Conservation (phyloP, 2,113 vertebrate species). For the Xerus inauris region DNA sequence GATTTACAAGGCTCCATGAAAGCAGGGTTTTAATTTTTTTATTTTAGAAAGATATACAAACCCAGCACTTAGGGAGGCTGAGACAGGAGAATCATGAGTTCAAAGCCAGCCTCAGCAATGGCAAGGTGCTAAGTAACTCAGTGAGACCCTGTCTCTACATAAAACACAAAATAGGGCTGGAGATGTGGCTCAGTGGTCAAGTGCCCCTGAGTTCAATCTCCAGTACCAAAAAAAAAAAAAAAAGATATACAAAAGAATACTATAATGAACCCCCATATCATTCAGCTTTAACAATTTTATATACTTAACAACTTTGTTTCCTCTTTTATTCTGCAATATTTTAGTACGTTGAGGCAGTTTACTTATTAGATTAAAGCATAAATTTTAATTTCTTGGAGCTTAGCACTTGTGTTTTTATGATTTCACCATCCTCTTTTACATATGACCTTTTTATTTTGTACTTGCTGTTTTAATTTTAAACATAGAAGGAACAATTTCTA, state of each 20-base stretch:
- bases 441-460: slow-evolving; percentile 38
- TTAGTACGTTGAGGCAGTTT: not conserved
- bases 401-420: not conserved
- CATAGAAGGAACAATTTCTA: slow-evolving; percentile 46
- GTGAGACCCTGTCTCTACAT: too few species aligned
- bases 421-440: not conserved
- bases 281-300: not conserved
- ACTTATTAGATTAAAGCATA: too few species aligned
- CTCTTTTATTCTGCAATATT: not conserved
- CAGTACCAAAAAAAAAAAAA: too few species aligned
- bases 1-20: not conserved
- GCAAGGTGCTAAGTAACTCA: too few species aligned
- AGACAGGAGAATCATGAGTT: too few species aligned
- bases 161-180: too few species aligned
- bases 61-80: too few species aligned
- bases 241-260: not conserved
- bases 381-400: not conserved
- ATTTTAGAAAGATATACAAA: not conserved
- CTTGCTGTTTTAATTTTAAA: slow-evolving; percentile 72
- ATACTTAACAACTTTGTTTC: not conserved
- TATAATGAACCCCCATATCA: not conserved
- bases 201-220: too few species aligned
- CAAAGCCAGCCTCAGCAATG: too few species aligned
- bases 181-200: too few species aligned
- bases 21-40: not conserved